phyloP scores from a whole-genome alignment of 1,140 invertebrate species.

The Medauroidea extradentata region DNA sequence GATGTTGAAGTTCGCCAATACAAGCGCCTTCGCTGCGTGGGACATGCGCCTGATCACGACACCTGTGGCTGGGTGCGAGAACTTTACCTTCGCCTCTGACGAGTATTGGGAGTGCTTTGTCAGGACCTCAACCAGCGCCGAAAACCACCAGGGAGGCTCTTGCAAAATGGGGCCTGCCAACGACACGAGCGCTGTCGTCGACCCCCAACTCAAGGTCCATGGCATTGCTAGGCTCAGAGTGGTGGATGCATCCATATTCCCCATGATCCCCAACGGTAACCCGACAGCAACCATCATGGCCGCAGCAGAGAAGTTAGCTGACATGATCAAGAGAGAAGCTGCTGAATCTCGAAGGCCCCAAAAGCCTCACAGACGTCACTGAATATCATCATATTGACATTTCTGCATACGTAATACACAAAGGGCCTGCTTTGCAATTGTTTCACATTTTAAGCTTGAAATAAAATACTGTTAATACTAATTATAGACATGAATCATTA shows the following conservation, averaged over 20 bases:
- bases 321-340: slow-evolving; percentile 49
- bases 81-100: slow-evolving; percentile 58
- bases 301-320: slow-evolving; percentile 52
- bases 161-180: slow-evolving; percentile 55
- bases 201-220: slow-evolving; percentile 62
- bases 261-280: slow-evolving; percentile 49
- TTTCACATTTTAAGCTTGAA: no score
- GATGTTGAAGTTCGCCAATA: slow-evolving; percentile 37
- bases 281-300: slow-evolving; percentile 49
- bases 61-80: slow-evolving; percentile 72
- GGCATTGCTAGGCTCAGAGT: slow-evolving; percentile 46
- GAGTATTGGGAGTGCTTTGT: slow-evolving; percentile 82
- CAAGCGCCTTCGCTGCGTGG: slow-evolving; percentile 72
- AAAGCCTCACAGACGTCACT: no score
- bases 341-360: no score
- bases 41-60: slow-evolving; percentile 70
- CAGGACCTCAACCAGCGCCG: slow-evolving; percentile 45
- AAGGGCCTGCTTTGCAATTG: no score
- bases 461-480: no score
- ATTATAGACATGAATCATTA: no score
- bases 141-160: slow-evolving; percentile 37
- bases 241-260: slow-evolving; percentile 54
- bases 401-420: no score
- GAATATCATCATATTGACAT: no score
- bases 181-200: slow-evolving; percentile 75